phyloP scores from a whole-genome alignment of 2,888 invertebrate genomes.

The Bellardia pandia region DNA sequence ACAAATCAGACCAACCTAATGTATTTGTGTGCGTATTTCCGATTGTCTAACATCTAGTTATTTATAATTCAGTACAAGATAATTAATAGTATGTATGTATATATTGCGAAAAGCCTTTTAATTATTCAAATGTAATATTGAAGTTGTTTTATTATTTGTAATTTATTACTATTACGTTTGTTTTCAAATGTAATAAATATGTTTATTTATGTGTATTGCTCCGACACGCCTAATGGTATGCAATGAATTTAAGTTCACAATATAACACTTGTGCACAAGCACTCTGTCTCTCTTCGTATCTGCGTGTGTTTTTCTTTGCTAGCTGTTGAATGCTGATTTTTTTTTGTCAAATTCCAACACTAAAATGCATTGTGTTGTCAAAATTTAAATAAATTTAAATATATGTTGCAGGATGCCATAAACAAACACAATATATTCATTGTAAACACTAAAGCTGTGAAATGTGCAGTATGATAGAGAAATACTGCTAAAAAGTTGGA shows the following conservation, averaged over 20 bases:
- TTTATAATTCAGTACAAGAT: constrained; percentile 29
- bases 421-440: constrained; percentile 27
- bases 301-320: background rate
- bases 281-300: background rate
- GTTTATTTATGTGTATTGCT: constrained; percentile 54
- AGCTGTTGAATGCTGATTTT: constrained; percentile 26
- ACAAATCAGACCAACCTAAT: no score
- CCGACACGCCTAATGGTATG: constrained; percentile 66
- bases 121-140: constrained; percentile 65
- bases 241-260: constrained; percentile 63
- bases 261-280: background rate
- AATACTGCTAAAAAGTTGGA: background rate
- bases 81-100: constrained; percentile 51
- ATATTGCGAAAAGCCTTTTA: constrained; percentile 52
- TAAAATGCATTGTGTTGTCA: constrained; percentile 44
- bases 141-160: constrained; percentile 32
- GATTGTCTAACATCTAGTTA: background rate
- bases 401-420: constrained; percentile 13
- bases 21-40: background rate
- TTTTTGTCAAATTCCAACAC: constrained; percentile 21
- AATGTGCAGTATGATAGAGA: background rate
- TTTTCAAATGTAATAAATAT: constrained; percentile 49
- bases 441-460: background rate
- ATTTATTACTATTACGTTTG: constrained; percentile 49
- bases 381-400: constrained; percentile 54